Percentiles rank a stretch among this genome's conserved stretches.
phyloP scores from a whole-genome alignment of 2,113 vertebrate species.

The Ginglymostoma cirratum region DNA sequence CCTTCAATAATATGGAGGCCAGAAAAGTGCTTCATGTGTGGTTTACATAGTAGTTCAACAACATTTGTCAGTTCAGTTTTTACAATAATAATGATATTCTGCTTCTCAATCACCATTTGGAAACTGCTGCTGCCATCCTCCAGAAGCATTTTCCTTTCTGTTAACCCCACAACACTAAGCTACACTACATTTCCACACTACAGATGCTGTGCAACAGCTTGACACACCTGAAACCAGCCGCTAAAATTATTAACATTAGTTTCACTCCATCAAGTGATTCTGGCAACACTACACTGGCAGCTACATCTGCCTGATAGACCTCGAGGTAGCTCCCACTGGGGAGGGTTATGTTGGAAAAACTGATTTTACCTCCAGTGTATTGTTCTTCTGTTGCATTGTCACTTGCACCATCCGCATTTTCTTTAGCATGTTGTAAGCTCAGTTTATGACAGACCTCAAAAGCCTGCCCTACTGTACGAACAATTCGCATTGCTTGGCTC shows the following conservation, averaged over 20 bases:
- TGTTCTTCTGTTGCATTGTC: constrained; percentile 61
- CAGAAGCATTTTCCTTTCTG: neutral
- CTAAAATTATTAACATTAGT: too few relatives aligned
- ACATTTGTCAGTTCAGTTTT: neutral
- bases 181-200: neutral
- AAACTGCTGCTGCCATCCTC: neutral
- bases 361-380: constrained; percentile 53
- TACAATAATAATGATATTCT: neutral
- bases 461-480: constrained; percentile 71
- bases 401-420: constrained; percentile 59
- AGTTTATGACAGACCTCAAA: constrained; percentile 80
- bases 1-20: neutral
- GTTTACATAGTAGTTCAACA: neutral
- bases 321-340: neutral
- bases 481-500: constrained; percentile 74
- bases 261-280: fast-evolving
- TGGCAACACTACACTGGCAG: neutral
- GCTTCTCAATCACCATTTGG: neutral
- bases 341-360: neutral
- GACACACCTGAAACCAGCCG: neutral
- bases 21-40: too few relatives aligned
- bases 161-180: neutral
- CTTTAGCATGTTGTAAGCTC: constrained; percentile 70
- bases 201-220: neutral
- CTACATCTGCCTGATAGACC: too few relatives aligned